Percentiles rank a stretch among this genome's conserved stretches.
These are phyloP conservation scores for Pasiphila rectangulata DNA, from an alignment of 2,888 invertebrate species.

Conservation along the genomic window DNA sequence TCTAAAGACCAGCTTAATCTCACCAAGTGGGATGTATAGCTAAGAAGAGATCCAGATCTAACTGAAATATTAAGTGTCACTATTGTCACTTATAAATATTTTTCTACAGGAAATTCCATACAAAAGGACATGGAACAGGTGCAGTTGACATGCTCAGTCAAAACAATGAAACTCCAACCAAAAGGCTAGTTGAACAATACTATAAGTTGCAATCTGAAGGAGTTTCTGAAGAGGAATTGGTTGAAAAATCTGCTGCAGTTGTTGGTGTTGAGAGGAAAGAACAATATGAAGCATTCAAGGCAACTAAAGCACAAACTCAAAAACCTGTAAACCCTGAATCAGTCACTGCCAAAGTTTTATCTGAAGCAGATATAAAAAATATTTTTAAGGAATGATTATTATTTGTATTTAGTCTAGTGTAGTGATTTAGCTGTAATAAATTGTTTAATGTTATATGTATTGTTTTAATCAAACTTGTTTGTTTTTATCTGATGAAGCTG, in stretches of 20 bases:
- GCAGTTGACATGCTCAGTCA: conserved; percentile 77
- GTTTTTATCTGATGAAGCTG: no score
- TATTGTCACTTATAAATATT: no score
- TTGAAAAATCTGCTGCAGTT: conserved; percentile 55
- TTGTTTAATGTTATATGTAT: background rate
- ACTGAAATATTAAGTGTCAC: no score
- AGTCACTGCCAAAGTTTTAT: conserved; percentile 54
- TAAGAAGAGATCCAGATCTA: no score
- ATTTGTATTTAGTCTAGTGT: conserved; percentile 3
- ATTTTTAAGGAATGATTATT: conserved; percentile 51
- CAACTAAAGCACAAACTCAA: conserved; percentile 31
- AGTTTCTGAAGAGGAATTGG: conserved; percentile 74
- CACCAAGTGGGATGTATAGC: no score
- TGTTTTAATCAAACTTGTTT: no score
- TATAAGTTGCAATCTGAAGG: conserved; percentile 79
- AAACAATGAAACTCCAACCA: conserved; percentile 78
- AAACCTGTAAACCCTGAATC: conserved; percentile 48
- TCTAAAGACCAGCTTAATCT: no score
- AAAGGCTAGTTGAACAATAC: conserved; percentile 83
- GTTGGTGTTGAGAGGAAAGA: conserved; percentile 50
- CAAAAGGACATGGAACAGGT: conserved; percentile 78
- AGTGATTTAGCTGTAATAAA: conserved; percentile 10
- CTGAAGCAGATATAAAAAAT: conserved; percentile 54
- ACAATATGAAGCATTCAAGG: conserved; percentile 34
- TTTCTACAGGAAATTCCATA: conserved; percentile 85